Evolutionary conservation across 2,888 invertebrate species (phyloP).

Genomic region (Tetragonisca angustula): DNA sequence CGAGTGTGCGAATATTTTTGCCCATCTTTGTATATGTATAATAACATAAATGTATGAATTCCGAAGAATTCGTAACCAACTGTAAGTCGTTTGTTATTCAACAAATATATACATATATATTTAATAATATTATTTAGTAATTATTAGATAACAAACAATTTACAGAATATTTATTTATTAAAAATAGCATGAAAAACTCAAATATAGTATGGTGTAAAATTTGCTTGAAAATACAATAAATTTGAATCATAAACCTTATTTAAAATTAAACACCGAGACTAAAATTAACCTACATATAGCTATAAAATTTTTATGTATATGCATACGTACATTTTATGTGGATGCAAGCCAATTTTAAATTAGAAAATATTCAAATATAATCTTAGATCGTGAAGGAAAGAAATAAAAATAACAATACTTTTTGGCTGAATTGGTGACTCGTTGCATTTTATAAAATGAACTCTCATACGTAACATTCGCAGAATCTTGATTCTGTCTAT

Average conservation of each 20-base stretch:
- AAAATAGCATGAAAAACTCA: background rate
- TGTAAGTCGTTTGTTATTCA: too few species aligned
- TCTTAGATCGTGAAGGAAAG: background rate
- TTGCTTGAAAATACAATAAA: background rate
- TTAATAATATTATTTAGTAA: too few species aligned
- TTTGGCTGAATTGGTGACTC: background rate
- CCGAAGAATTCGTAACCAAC: too few species aligned
- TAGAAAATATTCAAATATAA: conserved; percentile 4
- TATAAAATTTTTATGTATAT: conserved; percentile 30
- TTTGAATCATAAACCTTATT: background rate
- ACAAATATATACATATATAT: too few species aligned
- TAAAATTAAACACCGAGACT: background rate
- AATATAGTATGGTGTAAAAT: background rate
- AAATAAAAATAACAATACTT: conserved; percentile 15
- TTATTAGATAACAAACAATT: too few species aligned
- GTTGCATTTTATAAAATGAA: background rate
- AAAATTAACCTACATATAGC: background rate
- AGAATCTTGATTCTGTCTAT: background rate
- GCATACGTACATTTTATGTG: background rate
- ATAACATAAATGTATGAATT: too few species aligned
- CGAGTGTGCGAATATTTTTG: too few species aligned
- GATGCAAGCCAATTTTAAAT: conserved; percentile 25
- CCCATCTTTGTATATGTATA: too few species aligned
- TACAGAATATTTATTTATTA: background rate
- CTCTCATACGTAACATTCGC: background rate